Evolutionary conservation across 2,113 vertebrate species (phyloP), one percentile per base, ranked within the genome.

Genomic region (Thunnus thynnus): DNA sequence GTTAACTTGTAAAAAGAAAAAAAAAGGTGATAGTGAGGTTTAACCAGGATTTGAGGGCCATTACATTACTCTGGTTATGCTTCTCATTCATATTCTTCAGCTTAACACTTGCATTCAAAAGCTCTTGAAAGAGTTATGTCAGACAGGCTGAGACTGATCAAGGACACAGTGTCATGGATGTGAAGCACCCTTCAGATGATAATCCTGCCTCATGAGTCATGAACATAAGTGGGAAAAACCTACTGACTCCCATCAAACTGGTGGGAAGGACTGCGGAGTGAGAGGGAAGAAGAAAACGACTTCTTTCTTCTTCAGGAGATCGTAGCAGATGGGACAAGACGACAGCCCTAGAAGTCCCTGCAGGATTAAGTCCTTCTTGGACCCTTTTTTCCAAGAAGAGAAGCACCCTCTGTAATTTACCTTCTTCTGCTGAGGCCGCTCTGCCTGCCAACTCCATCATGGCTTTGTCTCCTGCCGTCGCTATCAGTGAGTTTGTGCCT

Each of bases 341-440:
- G 20, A 58, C 50, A 32, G 51, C 66, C 47, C 61, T 65, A 54
- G 27, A 76, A 32, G 51, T 57, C 68, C 36, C 46, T 68, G 46
- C 56, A 32, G 36, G 60, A 79, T 86, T 77, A 60, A 61, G 30
- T 75, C 60, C 68, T 72, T 13, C 56, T 66, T 46, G 10, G 46
- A 64, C 13, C 4, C 2, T 13, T 1, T 20, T 47, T 74, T 13
- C 25, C 27, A 61, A 55, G 16, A 36, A 51, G 6, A 73, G 52
- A 84, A 20, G 82, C 66, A 63, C 56, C 56, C 52, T 62, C 47
- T 82, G 75, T 82, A 82, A 76, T 86, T 81, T 68, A 69, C 70
- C 78, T 78, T 76, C 30, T 66, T 70, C 58, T 83, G 62, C 64
- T 55, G 46, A 83, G 66, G 20, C 55, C 78, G 78, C 65, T 8